A percentile compares a stretch with the other conserved stretches of the same genome.
Evolutionary conservation across 2,888 invertebrate species (phyloP).

Genomic region (Drosophila falleni): DNA sequence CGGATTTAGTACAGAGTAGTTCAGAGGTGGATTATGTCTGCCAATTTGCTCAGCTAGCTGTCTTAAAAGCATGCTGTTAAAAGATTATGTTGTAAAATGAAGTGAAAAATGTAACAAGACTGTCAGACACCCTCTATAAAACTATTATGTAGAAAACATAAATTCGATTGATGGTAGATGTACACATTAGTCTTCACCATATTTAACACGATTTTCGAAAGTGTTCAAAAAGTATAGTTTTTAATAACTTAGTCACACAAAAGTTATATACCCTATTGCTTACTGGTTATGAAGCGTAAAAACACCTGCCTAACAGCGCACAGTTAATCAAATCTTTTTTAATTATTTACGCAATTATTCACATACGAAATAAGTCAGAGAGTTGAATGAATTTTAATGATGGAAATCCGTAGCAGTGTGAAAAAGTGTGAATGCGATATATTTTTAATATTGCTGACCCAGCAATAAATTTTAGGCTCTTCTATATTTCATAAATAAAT

Average conservation of each 20-base stretch:
- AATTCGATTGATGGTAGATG: too few species aligned
- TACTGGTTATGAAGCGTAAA: background rate
- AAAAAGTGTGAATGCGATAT: conserved; percentile 14
- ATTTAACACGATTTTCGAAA: too few species aligned
- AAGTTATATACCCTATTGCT: background rate
- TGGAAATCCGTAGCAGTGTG: background rate
- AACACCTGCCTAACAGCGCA: conserved; percentile 16
- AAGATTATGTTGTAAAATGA: too few species aligned
- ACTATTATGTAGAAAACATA: too few species aligned
- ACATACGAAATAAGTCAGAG: conserved; percentile 10
- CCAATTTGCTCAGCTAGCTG: background rate
- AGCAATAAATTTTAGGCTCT: conserved; percentile 16
- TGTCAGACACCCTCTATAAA: too few species aligned
- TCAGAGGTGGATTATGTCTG: conserved; percentile 5
- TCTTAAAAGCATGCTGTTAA: background rate
- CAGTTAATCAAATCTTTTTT: conserved; percentile 42
- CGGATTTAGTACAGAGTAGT: background rate
- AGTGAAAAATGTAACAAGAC: too few species aligned
- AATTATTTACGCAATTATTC: conserved; percentile 53
- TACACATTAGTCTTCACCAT: too few species aligned
- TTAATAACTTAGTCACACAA: background rate
- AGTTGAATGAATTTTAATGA: conserved; percentile 38
- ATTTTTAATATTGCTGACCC: conserved; percentile 12
- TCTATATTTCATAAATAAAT: conserved; percentile 32
- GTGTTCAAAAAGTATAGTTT: too few species aligned